Base-by-base conservation (phyloP, 1,140 invertebrate genomes). In the Neodiprion lecontei region DNA sequence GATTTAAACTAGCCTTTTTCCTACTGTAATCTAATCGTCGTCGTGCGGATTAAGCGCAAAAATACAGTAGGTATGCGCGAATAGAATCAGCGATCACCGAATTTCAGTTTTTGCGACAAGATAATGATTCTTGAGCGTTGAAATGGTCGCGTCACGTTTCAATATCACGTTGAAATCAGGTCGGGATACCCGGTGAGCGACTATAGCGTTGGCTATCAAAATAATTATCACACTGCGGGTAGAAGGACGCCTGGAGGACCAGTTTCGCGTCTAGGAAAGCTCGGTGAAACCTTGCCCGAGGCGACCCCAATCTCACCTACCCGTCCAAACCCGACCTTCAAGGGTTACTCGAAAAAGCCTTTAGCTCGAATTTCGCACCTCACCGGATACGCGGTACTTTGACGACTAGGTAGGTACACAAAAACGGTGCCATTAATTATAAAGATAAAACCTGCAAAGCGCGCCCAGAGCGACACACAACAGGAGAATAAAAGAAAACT, bases 281-380 rank as follows among this genome's bases (percentile, higher is more conserved):
- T 61, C n/a, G 53, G 53, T 61, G 8, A 61, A 61, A 61, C 9
- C 53, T 61, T 61, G 9, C n/a, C 53, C 53, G n/a, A 17, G 4
- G 11, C n/a, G 53, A 61, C 53, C 53, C 53, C 53, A 61, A 61
- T 61, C 53, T 61, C 53, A 61, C 53, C 53, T 61, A 61, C n/a
- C 11, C 8, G 9, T 12, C 5, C 8, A 61, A 61, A 61, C 53
- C n/a, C 53, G 53, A 61, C 53, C 53, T 17, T 12, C 53, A 17
- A 8, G 53, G 53, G 5, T 14, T 61, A 61, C 11, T 5, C n/a
- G 53, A 61, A 61, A 61, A 61, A 61, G 11, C 53, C 53, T 61
- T 61, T 61, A 14, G 53, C 53, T 61, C 53, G 53, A 17, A 61
- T 61, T 61, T 61, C 53, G 53, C 53, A 61, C 53, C 53, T 61